Evolutionary conservation across 2,797 vertebrate genomes (phyloP), one percentile per base, ranked within the genome.

Genomic region (Morus bassanus): DNA sequence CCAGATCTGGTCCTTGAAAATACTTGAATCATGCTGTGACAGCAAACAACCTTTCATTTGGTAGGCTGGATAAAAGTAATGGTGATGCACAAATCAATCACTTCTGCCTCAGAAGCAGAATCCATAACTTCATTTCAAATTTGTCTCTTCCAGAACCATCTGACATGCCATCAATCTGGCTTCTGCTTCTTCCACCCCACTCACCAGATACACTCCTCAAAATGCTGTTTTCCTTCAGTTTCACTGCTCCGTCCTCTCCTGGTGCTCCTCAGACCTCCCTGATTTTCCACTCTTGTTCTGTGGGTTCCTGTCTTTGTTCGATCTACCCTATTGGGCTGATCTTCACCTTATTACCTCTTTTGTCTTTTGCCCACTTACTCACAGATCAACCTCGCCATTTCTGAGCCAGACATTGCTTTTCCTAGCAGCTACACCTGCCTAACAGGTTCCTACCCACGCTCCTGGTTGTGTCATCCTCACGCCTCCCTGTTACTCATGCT

Each of bases 361-460:
- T 85, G 10, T 75, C 43, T 84, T 81, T 35, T 13, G 3, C 21
- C 7, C 6, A 25, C 17, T 82, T 70, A 41, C 18, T 28, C 8
- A 6, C 10, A n/a, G 51, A 79, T 51, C 67, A 92, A 1, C 48
- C 39, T 70, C 48, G 77, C 37, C 3, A 22, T 79, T 87, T 70
- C 74, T 56, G 33, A 94, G 70, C 43, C 67, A 87, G 17, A 45
- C 13, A 51, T 70, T 16, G 39, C 35, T 89, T 92, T 87, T 85
- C 67, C 70, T 21, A 19, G 28, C 33, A 89, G 27, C 54, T 82
- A 79, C 74, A 82, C 86, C 64, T 87, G 91, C 74, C 87, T 61
- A 93, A 95, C 91, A 70, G 82, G 95, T 95, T 95, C 43, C 6
- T 92, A 87, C 89, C 93, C 81, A 92, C 25, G 7, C 86, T 85